Base-by-base conservation (phyloP, 1,140 invertebrate genomes). In the Conopomorpha cramerella region DNA sequence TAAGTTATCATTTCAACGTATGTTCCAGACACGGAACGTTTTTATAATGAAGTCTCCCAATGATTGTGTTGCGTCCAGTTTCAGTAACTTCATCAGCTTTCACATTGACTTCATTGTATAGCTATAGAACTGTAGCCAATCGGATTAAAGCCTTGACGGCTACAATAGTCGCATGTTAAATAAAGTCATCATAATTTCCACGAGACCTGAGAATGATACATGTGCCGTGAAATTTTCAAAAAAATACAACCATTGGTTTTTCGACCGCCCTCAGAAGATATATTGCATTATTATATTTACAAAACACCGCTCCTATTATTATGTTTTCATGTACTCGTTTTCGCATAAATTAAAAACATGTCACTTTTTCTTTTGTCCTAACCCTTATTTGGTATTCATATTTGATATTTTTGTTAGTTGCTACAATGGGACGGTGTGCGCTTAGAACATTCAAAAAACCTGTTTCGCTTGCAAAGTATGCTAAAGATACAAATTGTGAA, bases 371-470 rank as follows among this genome's bases (percentile, higher is more conserved):
- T 70, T 73, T 76, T 76, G 66, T 76, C 51, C 60, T 53, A 57
- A 62, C 68, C 71, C 71, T 76, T 65, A 73, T 73, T 73, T 73
- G 57, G 68, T 76, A 73, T 76, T 76, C 68, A 76, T 76, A 67
- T 71, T 73, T 71, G 63, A 67, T 64, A 70, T 68, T 72, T 71
- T 61, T 66, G 57, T n/a, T n/a, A n/a, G n/a, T n/a, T 70, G 63
- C 57, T 60, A 76, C 66, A 76, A 76, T 70, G 63, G 61, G 54
- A 55, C 52, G 49, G 47, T 48, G 59, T 49, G 55, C 58, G 65
- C 55, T 67, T 41, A 58, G 61, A 66, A 63, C 60, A 68, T 50
- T 52, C 50, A 61, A 43, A 65, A 72, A 76, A 76, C 68, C 71
- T 70, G 68, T 73, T 76, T 62, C 46, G 42, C 47, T 43, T 51